Percentiles rank a stretch among this genome's conserved stretches.
phyloP scores from a whole-genome alignment of 2,888 invertebrate species.

The Cerceris ruficornis region DNA sequence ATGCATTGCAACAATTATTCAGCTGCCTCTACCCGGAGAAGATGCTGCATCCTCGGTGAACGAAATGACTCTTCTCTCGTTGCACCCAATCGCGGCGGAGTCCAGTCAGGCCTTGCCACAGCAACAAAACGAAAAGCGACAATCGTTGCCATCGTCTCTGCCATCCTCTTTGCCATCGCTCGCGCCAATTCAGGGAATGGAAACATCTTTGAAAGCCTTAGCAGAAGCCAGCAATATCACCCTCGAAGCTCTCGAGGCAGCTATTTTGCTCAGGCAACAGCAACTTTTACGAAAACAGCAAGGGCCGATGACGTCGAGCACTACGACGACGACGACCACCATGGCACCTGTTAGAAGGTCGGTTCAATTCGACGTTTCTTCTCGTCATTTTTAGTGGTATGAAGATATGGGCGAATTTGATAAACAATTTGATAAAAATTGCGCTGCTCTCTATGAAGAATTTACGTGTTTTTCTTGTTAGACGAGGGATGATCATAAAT shows the following conservation, averaged over 20 bases:
- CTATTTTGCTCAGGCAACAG: slow-evolving; percentile 88
- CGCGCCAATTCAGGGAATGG: slow-evolving; percentile 79
- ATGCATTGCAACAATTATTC: slow-evolving; percentile 21
- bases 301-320: slow-evolving; percentile 82
- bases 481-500: too few species aligned
- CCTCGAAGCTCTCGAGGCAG: slow-evolving; percentile 89
- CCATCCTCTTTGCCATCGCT: slow-evolving; percentile 69
- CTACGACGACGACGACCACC: slow-evolving; percentile 81
- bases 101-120: slow-evolving; percentile 52
- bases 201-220: slow-evolving; percentile 83
- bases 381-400: too few species aligned
- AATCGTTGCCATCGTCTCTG: slow-evolving; percentile 61
- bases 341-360: slow-evolving; percentile 74
- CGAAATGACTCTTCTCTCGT: slow-evolving; percentile 75
- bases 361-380: not conserved
- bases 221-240: slow-evolving; percentile 90
- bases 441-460: too few species aligned
- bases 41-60: slow-evolving; percentile 75
- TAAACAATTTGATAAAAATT: not conserved
- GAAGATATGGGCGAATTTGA: too few species aligned
- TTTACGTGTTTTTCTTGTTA: too few species aligned
- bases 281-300: slow-evolving; percentile 86
- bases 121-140: slow-evolving; percentile 71
- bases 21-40: slow-evolving; percentile 77
- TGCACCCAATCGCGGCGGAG: slow-evolving; percentile 71